Evolutionary conservation across 35 echinoderm and acorn worm species (phyloP), one percentile per base, ranked within the genome.

Genomic region (Diadema setosum): DNA sequence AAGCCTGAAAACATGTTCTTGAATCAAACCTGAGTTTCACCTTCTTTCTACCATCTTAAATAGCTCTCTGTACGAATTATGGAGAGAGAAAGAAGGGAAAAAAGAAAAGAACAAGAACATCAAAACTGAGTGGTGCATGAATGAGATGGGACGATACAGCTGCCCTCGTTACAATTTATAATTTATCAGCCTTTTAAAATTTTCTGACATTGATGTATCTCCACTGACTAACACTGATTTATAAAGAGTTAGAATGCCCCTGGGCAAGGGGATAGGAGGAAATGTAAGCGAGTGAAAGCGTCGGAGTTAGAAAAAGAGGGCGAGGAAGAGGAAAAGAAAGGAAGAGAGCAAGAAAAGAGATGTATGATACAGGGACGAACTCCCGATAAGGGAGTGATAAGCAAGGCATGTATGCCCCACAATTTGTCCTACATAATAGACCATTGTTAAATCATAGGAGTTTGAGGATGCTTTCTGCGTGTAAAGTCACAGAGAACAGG

Each of bases 391-490:
- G 73, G 35, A 9, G 21, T 44, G 73, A 78, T 78, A 78, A 78
- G 73, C 73, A 78, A 15, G 24, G 39, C 44, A 41, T 78, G 73
- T 78, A 78, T 78, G 73, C 15, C 73, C 73, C 73, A 44, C 40
- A 78, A 78, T 78, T 78, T 78, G 73, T 78, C 40, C 73, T 36
- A 78, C 73, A 78, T 78, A 78, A 78, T 78, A 78, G 37, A 21
- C 37, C 37, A 67, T 67, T 67, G 63, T 67, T 67, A 34, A 34
- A 18, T 26, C 63, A 33, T 67, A 33, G 27, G n/a, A n/a, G n/a
- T n/a, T n/a, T n/a, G n/a, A n/a, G n/a, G n/a, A n/a, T n/a, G n/a
- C n/a, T n/a, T n/a, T n/a, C n/a, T n/a, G n/a, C n/a, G n/a, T n/a
- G n/a, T n/a, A n/a, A n/a, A n/a, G n/a, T n/a, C n/a, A n/a, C n/a